Conservation (phyloP, 2,113 vertebrate genomes). For the Mormyrus lacerda region DNA sequence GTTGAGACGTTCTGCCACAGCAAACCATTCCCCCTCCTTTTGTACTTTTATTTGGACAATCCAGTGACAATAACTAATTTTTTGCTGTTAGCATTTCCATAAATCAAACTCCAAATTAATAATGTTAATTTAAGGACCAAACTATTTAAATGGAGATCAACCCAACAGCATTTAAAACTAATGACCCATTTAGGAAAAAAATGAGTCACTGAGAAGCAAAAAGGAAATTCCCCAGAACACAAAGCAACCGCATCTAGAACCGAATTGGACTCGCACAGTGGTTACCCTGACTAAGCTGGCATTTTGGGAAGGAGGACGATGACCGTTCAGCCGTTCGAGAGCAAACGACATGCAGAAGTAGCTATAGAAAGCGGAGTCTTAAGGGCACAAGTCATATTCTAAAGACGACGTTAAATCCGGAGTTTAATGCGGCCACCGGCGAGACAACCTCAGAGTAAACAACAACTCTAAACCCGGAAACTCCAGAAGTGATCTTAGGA, state of each 20-base stretch:
- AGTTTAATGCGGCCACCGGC: not conserved
- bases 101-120: not conserved
- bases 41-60: not conserved
- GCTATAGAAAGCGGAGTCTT: not conserved
- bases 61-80: not conserved
- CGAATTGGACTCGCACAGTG: conserved; percentile 79
- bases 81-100: not conserved
- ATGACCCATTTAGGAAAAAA: not conserved
- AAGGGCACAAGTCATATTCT: not conserved
- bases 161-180: not conserved
- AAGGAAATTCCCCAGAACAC: conserved; percentile 60
- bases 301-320: conserved; percentile 27
- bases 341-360: not conserved
- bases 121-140: not conserved
- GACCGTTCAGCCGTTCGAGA: not conserved
- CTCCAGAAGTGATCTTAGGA: not conserved
- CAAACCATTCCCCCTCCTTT: not conserved
- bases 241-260: conserved; percentile 71
- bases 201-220: conserved; percentile 37
- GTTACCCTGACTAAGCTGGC: conserved; percentile 90
- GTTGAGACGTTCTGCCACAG: not conserved
- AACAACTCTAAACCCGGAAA: not conserved
- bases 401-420: not conserved
- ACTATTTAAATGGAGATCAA: not conserved
- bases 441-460: not conserved